A percentile compares a stretch with the other conserved stretches of the same genome.
These are phyloP conservation scores for Brachypalpus laphriformis DNA, from an alignment of 2,888 invertebrate genomes.

Conservation along the genomic window DNA sequence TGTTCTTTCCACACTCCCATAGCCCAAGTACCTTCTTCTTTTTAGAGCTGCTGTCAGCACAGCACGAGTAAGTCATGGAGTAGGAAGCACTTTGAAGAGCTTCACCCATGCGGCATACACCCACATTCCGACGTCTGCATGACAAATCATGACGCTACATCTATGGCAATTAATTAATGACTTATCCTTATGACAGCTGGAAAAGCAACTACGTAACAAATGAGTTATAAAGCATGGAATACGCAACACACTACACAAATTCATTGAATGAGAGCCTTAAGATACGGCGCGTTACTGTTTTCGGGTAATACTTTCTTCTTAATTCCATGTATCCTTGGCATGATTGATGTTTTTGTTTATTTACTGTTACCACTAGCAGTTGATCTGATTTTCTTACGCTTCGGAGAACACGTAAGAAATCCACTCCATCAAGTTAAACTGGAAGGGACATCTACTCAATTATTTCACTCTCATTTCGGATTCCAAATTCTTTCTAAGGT, in stretches of 20 bases:
- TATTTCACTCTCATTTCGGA: background rate
- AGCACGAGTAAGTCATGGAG: constrained; percentile 39
- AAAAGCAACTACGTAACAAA: constrained; percentile 21
- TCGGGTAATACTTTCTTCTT: background rate
- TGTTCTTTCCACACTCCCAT: constrained; percentile 45
- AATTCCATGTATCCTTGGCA: constrained; percentile 19
- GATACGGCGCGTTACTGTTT: background rate
- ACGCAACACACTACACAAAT: constrained; percentile 1
- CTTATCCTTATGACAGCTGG: constrained; percentile 50
- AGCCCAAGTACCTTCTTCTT: constrained; percentile 28
- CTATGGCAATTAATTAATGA: constrained; percentile 66
- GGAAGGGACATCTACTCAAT: constrained; percentile 22
- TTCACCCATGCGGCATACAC: constrained; percentile 31
- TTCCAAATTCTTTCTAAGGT: constrained; percentile 5
- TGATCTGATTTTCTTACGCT: constrained; percentile 26
- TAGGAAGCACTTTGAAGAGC: constrained; percentile 12
- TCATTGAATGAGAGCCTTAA: constrained; percentile 12
- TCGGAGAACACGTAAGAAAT: constrained; percentile 1
- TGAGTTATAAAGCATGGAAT: constrained; percentile 12
- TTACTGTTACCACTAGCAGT: constrained; percentile 17
- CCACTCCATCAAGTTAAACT: constrained; percentile 38
- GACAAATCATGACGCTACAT: constrained; percentile 59
- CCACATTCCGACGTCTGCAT: constrained; percentile 44
- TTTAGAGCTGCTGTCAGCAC: constrained; percentile 45
- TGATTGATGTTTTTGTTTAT: constrained; percentile 60